These are phyloP conservation scores for Eulemur albifrons DNA, from an alignment of 2,797 vertebrate genomes.

Conservation along the genomic window DNA sequence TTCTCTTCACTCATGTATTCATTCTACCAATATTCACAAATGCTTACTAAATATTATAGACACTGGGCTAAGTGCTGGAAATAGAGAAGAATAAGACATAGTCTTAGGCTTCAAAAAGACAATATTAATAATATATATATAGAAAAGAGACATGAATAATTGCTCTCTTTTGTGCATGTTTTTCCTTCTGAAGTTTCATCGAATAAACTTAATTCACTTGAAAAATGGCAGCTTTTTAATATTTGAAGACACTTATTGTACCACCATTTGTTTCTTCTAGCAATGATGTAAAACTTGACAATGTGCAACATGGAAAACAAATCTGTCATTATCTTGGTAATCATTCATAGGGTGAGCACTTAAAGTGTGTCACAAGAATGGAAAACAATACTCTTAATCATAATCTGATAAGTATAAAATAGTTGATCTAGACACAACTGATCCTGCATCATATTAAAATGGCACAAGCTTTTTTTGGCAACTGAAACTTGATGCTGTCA, in stretches of 20 bases:
- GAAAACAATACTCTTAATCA: background rate
- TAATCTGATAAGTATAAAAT: background rate
- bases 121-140: too few species aligned
- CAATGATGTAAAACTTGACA: background rate
- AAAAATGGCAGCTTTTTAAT: background rate
- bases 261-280: background rate
- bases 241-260: background rate
- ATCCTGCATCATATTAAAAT: background rate
- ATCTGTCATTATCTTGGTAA: background rate
- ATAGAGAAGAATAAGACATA: background rate
- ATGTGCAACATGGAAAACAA: background rate
- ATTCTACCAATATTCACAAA: background rate
- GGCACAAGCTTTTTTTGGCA: background rate
- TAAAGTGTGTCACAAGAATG: background rate
- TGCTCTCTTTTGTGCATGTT: background rate
- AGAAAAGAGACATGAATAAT: background rate
- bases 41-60: background rate
- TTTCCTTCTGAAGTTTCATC: background rate
- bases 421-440: background rate
- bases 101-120: background rate
- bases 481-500: background rate
- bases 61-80: background rate
- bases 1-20: background rate
- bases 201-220: background rate
- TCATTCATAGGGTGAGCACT: background rate